These are phyloP conservation scores for Parauchenoglanis ngamensis DNA, from an alignment of 2,797 vertebrate genomes.

Conservation along the genomic window DNA sequence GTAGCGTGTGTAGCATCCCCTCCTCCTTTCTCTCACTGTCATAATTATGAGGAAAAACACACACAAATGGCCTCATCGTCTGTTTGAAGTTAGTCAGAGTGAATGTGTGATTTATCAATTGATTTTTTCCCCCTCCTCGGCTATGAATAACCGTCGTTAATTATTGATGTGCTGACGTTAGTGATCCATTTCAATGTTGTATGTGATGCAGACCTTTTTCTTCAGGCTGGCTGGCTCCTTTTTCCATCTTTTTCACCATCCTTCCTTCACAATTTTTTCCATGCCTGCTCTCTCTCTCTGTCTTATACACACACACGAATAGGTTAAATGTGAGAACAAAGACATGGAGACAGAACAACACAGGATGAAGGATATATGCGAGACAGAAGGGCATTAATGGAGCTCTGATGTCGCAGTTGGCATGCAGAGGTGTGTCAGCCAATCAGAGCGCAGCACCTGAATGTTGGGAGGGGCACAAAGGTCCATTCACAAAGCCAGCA, in stretches of 20 bases:
- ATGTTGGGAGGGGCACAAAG: slow-evolving; percentile 55
- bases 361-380: slow-evolving; percentile 11
- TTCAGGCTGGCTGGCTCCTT: slow-evolving; percentile 66
- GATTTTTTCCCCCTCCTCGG: slow-evolving; percentile 82
- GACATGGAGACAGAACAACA: slow-evolving; percentile 31
- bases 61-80: slow-evolving; percentile 46
- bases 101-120: slow-evolving; percentile 86
- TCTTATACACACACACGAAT: slow-evolving; percentile 22
- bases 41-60: slow-evolving; percentile 42
- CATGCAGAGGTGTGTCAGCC: slow-evolving; percentile 67
- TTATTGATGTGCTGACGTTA: slow-evolving; percentile 84
- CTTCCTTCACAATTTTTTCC: slow-evolving; percentile 13
- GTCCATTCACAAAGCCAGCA: slow-evolving; percentile 60
- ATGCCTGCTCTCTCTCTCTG: slow-evolving; percentile 19
- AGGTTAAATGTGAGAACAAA: slow-evolving; percentile 22
- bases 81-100: slow-evolving; percentile 82
- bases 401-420: slow-evolving; percentile 66
- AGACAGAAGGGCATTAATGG: slow-evolving; percentile 61
- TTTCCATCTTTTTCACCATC: slow-evolving; percentile 48
- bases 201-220: slow-evolving; percentile 80
- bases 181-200: slow-evolving; percentile 78
- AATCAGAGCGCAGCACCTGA: slow-evolving; percentile 59
- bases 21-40: slow-evolving; percentile 10
- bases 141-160: slow-evolving; percentile 85
- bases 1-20: slow-evolving; percentile 3